Conservation (phyloP, 2,888 invertebrate species). For the Congeria kusceri region DNA sequence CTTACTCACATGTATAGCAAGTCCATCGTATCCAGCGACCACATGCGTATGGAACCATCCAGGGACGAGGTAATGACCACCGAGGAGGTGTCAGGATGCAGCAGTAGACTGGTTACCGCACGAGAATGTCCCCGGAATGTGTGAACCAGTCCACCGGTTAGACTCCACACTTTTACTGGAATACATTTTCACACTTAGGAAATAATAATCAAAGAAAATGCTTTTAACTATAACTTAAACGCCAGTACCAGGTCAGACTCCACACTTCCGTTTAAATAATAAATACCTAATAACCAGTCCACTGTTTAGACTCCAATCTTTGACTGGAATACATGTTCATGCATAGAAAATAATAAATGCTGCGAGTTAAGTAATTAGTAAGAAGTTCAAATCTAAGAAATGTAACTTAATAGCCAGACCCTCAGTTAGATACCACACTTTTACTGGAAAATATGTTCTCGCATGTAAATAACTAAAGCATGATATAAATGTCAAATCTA, state of each 20-base stretch:
- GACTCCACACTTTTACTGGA: constrained; percentile 84
- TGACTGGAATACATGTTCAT: constrained; percentile 71
- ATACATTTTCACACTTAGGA: too few relatives aligned
- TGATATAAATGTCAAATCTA: too few relatives aligned
- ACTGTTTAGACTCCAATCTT: constrained; percentile 83
- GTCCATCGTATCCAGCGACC: constrained; percentile 84
- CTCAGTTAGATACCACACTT: constrained; percentile 83
- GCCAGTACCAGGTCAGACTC: too few relatives aligned
- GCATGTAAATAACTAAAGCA: too few relatives aligned
- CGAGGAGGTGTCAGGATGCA: constrained; percentile 82
- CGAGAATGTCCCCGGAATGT: constrained; percentile 84
- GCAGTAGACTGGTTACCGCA: constrained; percentile 80
- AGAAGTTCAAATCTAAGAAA: too few relatives aligned
- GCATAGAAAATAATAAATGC: too few relatives aligned
- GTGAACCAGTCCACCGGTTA: constrained; percentile 82
- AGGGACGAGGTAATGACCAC: constrained; percentile 83
- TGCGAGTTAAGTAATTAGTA: too few relatives aligned
- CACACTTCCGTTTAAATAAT: too few relatives aligned
- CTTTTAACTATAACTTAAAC: too few relatives aligned
- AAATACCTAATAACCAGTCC: too few relatives aligned
- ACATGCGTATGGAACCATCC: constrained; percentile 84
- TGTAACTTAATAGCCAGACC: too few relatives aligned
- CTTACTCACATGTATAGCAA: constrained; percentile 81
- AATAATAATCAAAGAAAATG: too few relatives aligned
- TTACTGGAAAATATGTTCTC: constrained; percentile 70